Evolutionary conservation across 2,113 vertebrate species (phyloP), one percentile per base, ranked within the genome.

Genomic region (Neomonachus schauinslandi): DNA sequence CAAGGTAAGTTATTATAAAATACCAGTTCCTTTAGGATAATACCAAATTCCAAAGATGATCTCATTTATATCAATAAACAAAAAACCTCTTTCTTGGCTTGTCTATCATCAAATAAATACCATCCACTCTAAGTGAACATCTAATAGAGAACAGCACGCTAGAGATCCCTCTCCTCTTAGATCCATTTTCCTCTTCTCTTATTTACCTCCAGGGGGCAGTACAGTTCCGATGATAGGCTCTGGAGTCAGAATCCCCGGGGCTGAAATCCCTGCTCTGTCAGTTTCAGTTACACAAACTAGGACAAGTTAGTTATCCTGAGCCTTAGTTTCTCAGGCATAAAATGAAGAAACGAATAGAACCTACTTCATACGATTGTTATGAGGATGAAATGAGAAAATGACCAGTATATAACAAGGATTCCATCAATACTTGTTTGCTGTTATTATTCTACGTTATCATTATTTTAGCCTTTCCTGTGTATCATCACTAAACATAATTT

Each of bases 201-300:
- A 80, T 39, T 84, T 9, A 65, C 94, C 96, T 92, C 76, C 67
- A 96, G 95, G 80, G 94, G 96, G 92, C 96, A 97, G 91, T 82
- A 88, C 15, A 77, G 69, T 22, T 93, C 51, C 36, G 21, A 89
- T 7, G 42, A 90, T 39, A n/a, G 12, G 7, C 80, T 65, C 36
- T 61, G 72, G 15, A n/a, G 51, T 88, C 57, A 39, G 87, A 4
- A 19, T 49, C 46, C 46, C 42, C 53, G 8, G 8, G 15, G 24
- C 59, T 90, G 79, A 63, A 97, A 53, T 94, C 26, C 55, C 36
- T 33, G 42, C 4, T 18, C 33, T 69, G 46, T 65, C 74, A 57
- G 10, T 46, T 96, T 92, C 86, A 55, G 13, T 59, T 77, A 77
- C 0, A 33, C 49, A 88, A 92, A 96, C 24, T 36, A 90, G 84